A percentile compares a stretch with the other conserved stretches of the same genome.
Conservation (phyloP, 2,888 invertebrate genomes). For the Tinea pellionella region DNA sequence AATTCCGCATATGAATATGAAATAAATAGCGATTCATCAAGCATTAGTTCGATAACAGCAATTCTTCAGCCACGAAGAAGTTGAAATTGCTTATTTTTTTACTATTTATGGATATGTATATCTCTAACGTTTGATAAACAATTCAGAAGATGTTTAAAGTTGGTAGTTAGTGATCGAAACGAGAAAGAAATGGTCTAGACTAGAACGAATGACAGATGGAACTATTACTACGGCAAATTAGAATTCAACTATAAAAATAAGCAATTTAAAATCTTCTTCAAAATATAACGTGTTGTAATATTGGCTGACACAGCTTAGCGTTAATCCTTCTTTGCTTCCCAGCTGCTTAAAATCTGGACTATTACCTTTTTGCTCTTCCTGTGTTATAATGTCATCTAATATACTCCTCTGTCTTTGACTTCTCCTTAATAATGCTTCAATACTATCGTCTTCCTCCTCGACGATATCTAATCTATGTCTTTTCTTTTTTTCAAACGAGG, state of each 20-base stretch:
- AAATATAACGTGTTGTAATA: not conserved
- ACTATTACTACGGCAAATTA: too few relatives aligned
- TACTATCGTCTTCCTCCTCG: conserved; percentile 67
- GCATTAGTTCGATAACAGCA: not conserved
- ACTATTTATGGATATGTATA: too few relatives aligned
- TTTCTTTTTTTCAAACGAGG: conserved; percentile 46
- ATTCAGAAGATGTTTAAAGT: too few relatives aligned
- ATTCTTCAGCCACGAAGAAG: not conserved
- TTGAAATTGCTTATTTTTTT: not conserved
- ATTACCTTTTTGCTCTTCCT: conserved; percentile 68
- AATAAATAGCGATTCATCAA: conserved; percentile 6
- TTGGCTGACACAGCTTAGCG: conserved; percentile 48
- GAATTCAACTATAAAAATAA: too few relatives aligned
- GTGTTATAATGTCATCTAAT: conserved; percentile 75
- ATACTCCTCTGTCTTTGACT: conserved; percentile 77
- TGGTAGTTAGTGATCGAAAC: too few relatives aligned
- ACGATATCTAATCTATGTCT: conserved; percentile 42
- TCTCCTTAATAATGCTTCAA: conserved; percentile 73
- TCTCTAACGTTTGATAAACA: too few relatives aligned
- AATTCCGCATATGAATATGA: conserved; percentile 22
- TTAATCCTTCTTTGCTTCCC: conserved; percentile 41
- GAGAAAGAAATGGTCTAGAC: too few relatives aligned
- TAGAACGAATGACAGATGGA: too few relatives aligned
- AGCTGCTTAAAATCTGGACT: conserved; percentile 34
- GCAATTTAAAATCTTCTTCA: too few relatives aligned